phyloP scores from a whole-genome alignment of 1,140 invertebrate genomes.

The Drosophila simulans region DNA sequence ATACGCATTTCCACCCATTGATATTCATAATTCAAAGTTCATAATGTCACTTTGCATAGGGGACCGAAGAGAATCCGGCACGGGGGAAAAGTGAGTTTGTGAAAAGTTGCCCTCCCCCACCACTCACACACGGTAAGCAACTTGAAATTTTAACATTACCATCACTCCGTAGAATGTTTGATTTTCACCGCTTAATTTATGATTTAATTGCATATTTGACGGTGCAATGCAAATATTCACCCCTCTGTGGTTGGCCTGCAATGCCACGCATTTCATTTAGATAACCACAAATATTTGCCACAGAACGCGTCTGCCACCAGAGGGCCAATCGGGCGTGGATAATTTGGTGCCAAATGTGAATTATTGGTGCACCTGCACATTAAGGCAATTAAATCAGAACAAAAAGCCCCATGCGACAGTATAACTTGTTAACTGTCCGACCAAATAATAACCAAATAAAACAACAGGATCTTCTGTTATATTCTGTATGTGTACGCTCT shows the following conservation, averaged over 20 bases:
- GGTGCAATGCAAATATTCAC: conserved; percentile 44
- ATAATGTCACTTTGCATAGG: conserved; percentile 10
- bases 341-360: conserved; percentile 37
- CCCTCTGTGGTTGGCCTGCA: conserved; percentile 4
- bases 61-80: not conserved
- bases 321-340: conserved; percentile 55
- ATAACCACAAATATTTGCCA: conserved; percentile 81
- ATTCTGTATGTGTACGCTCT: too few species aligned
- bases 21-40: conserved; percentile 11
- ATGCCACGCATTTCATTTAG: conserved; percentile 77
- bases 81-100: not conserved
- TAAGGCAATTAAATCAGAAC: conserved; percentile 1
- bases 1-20: not conserved
- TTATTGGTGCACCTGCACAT: conserved; percentile 25
- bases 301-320: conserved; percentile 35
- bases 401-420: not conserved
- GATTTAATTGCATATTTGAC: conserved; percentile 77
- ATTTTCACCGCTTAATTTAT: conserved; percentile 77
- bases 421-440: too few species aligned
- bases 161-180: conserved; percentile 45
- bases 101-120: not conserved
- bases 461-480: too few species aligned
- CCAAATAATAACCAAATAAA: too few species aligned
- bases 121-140: too few species aligned
- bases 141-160: not conserved